Evolutionary conservation across 37 sponge, comb jelly and placozoan species (phyloP).

Genomic region (Beroe forskalii): DNA sequence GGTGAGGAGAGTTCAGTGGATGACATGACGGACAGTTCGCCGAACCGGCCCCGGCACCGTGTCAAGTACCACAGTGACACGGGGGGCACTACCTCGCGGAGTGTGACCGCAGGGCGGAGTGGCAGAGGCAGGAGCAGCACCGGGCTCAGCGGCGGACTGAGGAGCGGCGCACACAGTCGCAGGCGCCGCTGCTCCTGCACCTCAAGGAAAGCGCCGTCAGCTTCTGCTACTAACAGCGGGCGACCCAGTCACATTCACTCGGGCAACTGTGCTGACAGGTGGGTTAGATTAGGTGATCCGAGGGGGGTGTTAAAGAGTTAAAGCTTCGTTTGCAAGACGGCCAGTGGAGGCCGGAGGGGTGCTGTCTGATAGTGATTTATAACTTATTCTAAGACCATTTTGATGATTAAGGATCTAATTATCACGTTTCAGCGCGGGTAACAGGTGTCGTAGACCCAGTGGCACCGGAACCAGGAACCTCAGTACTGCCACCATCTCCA

Average conservation of each 20-base stretch:
- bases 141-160: neutral
- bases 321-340: too few relatives aligned
- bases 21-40: conserved; percentile 42
- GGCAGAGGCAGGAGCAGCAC: neutral
- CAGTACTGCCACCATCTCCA: conserved; percentile 65
- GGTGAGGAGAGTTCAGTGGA: conserved; percentile 57
- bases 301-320: neutral
- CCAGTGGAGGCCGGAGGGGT: too few relatives aligned
- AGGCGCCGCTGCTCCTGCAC: neutral
- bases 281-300: neutral
- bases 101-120: neutral
- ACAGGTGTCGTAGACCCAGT: conserved; percentile 19
- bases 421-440: conserved; percentile 35
- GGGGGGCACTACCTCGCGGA: neutral
- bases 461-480: conserved; percentile 25
- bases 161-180: neutral
- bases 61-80: neutral
- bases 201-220: neutral
- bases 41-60: conserved; percentile 6
- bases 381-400: too few relatives aligned
- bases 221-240: neutral
- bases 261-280: conserved; percentile 60
- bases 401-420: too few relatives aligned
- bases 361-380: too few relatives aligned
- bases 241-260: conserved; percentile 63